Evolutionary conservation across 2,888 invertebrate species (phyloP), one percentile per base, ranked within the genome.

Genomic region (Lamproptera curius): DNA sequence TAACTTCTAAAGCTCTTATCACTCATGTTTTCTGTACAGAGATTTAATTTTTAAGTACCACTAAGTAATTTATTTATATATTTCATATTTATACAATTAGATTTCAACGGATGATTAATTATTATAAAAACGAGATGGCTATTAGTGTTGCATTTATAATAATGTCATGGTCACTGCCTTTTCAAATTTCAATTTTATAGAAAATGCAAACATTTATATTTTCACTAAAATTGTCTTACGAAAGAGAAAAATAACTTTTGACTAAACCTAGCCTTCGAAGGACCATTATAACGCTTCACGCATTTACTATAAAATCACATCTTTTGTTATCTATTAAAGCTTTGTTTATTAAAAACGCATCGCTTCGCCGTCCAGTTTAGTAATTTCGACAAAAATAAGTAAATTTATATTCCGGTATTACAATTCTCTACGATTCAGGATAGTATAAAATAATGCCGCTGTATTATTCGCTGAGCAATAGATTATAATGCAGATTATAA

Each of bases 281-380:
- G 42, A 42, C 48, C 48, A 34, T 35, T 31, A 33, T 35, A 28
- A 28, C 28, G 43, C 43, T 44, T 49, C 35, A 11, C 23, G 15
- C n/a, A 2, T 35, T 40, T 41, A 36, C 16, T 17, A 20, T 40
- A 35, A 44, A 13, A 8, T 28, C 9, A 34, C 35, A 43, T 36
- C 11, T 28, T 17, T 28, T 9, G 11, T 37, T 35, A 26, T 16
- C 16, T 31, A 8, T 26, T 28, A 17, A 38, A 43, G 43, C 39
- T 38, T 47, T 26, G 17, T 14, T 28, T 16, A 38, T 20, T 54
- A 62, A 57, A 59, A 59, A 52, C 55, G 54, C 60, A 63, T 58
- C 58, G 66, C 68, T 68, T 66, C 68, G 65, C 69, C 69, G 69
- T 69, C 69, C 69, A 69, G 58, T 62, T 59, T 56, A 51, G 53